A percentile compares a stretch with the other conserved stretches of the same genome.
Conservation (phyloP, 1,140 invertebrate genomes). For the Eciton burchellii region DNA sequence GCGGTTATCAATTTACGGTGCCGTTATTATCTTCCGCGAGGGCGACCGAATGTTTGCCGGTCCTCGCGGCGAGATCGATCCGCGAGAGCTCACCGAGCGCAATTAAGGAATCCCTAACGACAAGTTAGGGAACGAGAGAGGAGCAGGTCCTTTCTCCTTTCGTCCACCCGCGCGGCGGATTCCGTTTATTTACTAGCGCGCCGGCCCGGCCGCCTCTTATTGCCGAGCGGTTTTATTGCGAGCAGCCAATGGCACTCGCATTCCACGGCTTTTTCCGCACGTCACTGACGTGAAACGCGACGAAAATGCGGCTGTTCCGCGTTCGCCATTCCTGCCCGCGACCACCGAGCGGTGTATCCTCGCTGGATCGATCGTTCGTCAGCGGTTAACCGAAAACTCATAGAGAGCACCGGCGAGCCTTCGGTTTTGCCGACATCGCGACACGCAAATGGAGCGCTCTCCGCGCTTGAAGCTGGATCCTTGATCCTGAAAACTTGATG, state of each 20-base stretch:
- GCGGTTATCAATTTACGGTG: constrained; percentile 5
- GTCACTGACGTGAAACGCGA: constrained; percentile 17
- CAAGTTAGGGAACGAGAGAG: neutral
- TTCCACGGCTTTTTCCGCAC: constrained; percentile 4
- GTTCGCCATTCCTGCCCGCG: constrained; percentile 20
- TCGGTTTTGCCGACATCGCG: constrained; percentile 17
- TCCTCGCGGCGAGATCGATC: neutral
- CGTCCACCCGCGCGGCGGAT: neutral
- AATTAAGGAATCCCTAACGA: constrained; percentile 25
- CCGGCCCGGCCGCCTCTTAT: neutral
- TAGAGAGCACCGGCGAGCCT: constrained; percentile 38
- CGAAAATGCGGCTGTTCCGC: constrained; percentile 17
- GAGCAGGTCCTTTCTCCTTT: constrained; percentile 30
- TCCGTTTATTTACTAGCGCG: constrained; percentile 37
- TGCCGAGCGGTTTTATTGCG: constrained; percentile 32
- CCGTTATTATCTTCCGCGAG: constrained; percentile 28
- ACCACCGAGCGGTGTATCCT: constrained; percentile 37
- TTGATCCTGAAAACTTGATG: neutral
- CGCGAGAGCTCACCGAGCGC: neutral
- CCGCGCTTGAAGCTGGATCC: neutral
- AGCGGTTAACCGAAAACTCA: constrained; percentile 55
- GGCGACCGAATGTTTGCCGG: constrained; percentile 25
- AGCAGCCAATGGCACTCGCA: constrained; percentile 7
- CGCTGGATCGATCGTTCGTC: constrained; percentile 43
- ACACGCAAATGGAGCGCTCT: too few species aligned